These are phyloP conservation scores for Vollenhovia emeryi DNA, from an alignment of 1,140 invertebrate genomes.

Conservation along the genomic window DNA sequence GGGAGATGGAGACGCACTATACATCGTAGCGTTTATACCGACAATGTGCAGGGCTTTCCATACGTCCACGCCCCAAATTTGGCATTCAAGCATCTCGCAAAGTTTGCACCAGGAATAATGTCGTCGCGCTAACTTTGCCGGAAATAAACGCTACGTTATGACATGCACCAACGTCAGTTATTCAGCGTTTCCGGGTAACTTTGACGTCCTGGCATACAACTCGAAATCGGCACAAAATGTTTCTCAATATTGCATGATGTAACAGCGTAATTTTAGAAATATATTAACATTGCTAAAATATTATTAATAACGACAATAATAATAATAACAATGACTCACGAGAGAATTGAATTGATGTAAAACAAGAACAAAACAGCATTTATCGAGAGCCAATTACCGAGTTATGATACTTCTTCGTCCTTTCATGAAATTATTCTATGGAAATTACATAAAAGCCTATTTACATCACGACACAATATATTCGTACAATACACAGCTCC, in stretches of 20 bases:
- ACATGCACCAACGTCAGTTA: neutral
- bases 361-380: neutral
- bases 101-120: conserved; percentile 5
- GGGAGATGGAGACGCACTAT: conserved; percentile 46
- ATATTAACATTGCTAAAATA: neutral
- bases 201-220: neutral
- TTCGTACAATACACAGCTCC: neutral
- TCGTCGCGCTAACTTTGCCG: conserved; percentile 43
- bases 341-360: neutral
- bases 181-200: conserved; percentile 12
- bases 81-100: conserved; percentile 50
- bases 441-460: conserved; percentile 51
- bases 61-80: conserved; percentile 51
- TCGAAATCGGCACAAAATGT: neutral
- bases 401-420: neutral
- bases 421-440: conserved; percentile 1
- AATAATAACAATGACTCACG: neutral
- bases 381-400: neutral
- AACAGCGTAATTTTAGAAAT: neutral
- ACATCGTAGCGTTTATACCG: conserved; percentile 28
- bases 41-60: conserved; percentile 41
- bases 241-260: neutral
- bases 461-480: conserved; percentile 46
- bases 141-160: conserved; percentile 56
- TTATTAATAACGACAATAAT: neutral